These are phyloP conservation scores for Capreolus pygargus DNA, from an alignment of 2,113 vertebrate species.

Conservation along the genomic window DNA sequence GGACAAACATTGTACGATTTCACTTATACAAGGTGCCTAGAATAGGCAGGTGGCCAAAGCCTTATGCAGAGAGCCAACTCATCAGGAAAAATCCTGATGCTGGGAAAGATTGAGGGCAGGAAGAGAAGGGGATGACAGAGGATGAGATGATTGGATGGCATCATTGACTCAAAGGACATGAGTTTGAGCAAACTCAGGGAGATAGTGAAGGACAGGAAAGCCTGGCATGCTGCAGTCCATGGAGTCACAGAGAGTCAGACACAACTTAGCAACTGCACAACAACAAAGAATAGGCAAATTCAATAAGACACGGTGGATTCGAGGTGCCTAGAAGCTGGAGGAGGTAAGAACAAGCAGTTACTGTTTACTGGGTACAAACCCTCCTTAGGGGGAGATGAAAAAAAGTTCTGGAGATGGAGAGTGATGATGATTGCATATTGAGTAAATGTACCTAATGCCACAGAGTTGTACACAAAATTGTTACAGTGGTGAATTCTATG, in stretches of 20 bases:
- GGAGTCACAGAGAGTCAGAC: not conserved
- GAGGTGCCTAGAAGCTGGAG: too few species aligned
- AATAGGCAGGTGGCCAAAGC: not conserved
- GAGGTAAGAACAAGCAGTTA: accelerated
- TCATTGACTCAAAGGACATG: not conserved
- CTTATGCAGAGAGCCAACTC: not conserved
- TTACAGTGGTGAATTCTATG: not conserved
- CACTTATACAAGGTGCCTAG: not conserved
- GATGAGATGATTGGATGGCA: not conserved
- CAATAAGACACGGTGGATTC: not conserved
- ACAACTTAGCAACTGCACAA: not conserved
- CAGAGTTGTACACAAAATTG: not conserved
- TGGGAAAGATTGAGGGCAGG: not conserved
- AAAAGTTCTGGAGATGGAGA: not conserved
- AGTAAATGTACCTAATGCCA: not conserved
- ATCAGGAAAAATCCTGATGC: not conserved
- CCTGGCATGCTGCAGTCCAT: not conserved
- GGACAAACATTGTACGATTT: not conserved
- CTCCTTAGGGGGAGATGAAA: not conserved
- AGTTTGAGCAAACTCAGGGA: not conserved
- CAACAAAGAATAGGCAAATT: not conserved
- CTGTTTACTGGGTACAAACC: not conserved
- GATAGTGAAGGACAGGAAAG: not conserved
- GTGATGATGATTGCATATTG: too few species aligned
- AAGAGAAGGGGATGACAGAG: not conserved